These are phyloP conservation scores for Mylabris phalerata DNA, from an alignment of 1,140 invertebrate species.

Conservation along the genomic window DNA sequence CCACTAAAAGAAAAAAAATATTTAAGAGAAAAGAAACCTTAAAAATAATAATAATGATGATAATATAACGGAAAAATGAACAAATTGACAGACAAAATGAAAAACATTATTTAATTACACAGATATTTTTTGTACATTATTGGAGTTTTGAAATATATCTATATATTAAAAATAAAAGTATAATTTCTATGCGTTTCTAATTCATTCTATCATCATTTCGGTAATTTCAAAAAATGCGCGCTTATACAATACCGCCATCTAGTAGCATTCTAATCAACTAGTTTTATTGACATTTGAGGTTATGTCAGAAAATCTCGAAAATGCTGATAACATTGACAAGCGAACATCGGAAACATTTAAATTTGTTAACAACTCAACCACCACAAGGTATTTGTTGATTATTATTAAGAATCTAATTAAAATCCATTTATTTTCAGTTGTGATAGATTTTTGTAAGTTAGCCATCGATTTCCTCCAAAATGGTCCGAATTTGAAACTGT, in stretches of 20 bases:
- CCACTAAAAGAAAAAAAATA: conserved; percentile 29
- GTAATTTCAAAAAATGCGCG: neutral
- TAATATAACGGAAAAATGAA: conserved; percentile 27
- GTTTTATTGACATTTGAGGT: neutral
- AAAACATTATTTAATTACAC: conserved; percentile 47
- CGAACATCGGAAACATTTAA: conserved; percentile 38
- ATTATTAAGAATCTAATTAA: neutral
- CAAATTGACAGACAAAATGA: conserved; percentile 40
- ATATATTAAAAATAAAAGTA: conserved; percentile 43
- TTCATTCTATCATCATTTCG: conserved; percentile 16
- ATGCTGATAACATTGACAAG: conserved; percentile 38
- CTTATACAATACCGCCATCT: neutral
- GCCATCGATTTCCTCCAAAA: conserved; percentile 54
- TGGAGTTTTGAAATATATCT: conserved; percentile 49
- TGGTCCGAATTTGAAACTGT: conserved; percentile 54
- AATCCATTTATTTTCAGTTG: conserved; percentile 43
- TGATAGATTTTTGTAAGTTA: conserved; percentile 60
- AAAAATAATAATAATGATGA: neutral
- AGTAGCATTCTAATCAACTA: neutral
- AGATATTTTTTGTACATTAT: conserved; percentile 51
- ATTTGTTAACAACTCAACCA: conserved; percentile 32
- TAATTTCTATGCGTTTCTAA: conserved; percentile 29
- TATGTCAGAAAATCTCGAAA: neutral
- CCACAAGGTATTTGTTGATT: conserved; percentile 27
- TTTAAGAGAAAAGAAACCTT: conserved; percentile 22